Base-by-base conservation (phyloP, 2,797 vertebrate genomes). In the Oophaga sylvatica region DNA sequence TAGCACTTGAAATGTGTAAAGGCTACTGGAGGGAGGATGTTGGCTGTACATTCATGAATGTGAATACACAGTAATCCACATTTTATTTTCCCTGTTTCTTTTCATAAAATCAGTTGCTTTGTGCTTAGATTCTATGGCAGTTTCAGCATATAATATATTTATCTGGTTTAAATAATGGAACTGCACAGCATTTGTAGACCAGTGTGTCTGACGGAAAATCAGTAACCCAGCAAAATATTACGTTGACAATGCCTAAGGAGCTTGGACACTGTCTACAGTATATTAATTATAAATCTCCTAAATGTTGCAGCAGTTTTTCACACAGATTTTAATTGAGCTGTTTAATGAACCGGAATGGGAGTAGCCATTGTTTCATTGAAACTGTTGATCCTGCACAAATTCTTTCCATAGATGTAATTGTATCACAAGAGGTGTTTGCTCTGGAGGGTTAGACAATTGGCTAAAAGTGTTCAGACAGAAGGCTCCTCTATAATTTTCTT, bases 71-170 rank as follows among this genome's bases (percentile, higher is more conserved):
- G 41, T 22, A 41, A 80, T 86, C 26, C 20, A 70, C 12, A 10
- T 56, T 86, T 79, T 17, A 59, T 22, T 59, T 70, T 79, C 3
- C 71, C 29, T 41, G 11, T 68, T 57, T 70, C 63, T 45, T 31
- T 78, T 68, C 41, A 53, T 56, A 31, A 80, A 73, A 73, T 62
- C 80, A 63, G 22, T 71, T 81, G 41, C 22, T 81, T 63, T 73
- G 22, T 73, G 35, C 19, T 73, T 63, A n/a, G 53, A 75, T 81
- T 87, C 10, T 60, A 11, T 78, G 56, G 45, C 68, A 87, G 75
- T 81, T 81, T 35, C 22, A 31, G 35, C 67, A 45, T 86, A 81
- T 80, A 63, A 87, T 85, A 79, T 85, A 78, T 85, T 85, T 57
- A 68, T 85, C 76, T 13, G 56, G 41, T 56, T 63, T 76, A 48